Evolutionary conservation across 2,888 invertebrate genomes (phyloP), one percentile per base, ranked within the genome.

Genomic region (Acholoe squamosa): DNA sequence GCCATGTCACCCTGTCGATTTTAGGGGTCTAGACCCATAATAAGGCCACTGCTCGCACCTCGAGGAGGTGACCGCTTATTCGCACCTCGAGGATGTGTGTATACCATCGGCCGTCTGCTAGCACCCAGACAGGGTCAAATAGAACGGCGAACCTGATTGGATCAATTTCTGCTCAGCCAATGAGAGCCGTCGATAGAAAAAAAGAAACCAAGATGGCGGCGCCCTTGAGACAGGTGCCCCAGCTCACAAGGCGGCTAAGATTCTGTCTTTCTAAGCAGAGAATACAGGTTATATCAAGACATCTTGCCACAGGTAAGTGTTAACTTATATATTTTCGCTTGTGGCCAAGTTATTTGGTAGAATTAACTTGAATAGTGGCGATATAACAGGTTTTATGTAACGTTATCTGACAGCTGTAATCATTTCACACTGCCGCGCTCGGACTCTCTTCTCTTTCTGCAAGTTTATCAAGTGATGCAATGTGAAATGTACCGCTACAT

Each of bases 171-270:
- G 43, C 43, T 43, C 43, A 10, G 43, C 43, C 43, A 43, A 43
- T 43, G 5, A 43, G 5, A 43, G 43, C 43, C 43, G 10, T 43
- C 43, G 43, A 10, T 43, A 43, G 5, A 7, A 61, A 19, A 19
- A 0, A 7, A 12, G 33, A 31, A 84, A 84, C 84, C 34, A 86
- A 86, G 12, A 86, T 86, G 86, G 86, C 86, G 86, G 86, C 86
- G 54, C 86, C 86, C 86, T 86, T 86, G 33, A 1, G 86, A 33
- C n/a, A n/a, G 52, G 52, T 86, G 86, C 86, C 56, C 14, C 25
- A 25, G 12, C 19, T 28, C 0, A 14, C 31, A 28, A n/a, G 52
- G n/a, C 12, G 54, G 54, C n/a, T 86, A 86, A 5, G 31, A 28
- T 86, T 86, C 22, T 22, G 28, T 25, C 16, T 52, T 0, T 16